Conservation (phyloP, 2,113 vertebrate genomes). For the Brachypteracias leptosomus region DNA sequence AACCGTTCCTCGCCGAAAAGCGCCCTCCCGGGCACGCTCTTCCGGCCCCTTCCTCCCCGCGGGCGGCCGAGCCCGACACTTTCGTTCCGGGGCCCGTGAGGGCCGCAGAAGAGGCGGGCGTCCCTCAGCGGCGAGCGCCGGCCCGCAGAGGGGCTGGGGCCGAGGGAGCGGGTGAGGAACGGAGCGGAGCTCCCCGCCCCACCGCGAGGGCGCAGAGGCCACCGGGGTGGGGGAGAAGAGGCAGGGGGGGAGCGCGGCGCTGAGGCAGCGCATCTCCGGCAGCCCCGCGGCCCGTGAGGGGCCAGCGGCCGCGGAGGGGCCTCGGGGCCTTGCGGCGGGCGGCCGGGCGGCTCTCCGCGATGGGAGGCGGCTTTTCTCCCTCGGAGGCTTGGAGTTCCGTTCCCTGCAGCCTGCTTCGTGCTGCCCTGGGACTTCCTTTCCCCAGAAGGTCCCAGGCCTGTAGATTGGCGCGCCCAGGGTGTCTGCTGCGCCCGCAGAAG, state of each 20-base stretch:
- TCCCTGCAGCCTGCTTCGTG: rapidly evolving
- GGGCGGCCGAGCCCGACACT: not conserved
- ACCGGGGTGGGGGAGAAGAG: not conserved
- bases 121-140: not conserved
- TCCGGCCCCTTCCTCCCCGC: not conserved
- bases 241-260: not conserved
- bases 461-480: rapidly evolving
- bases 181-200: not conserved
- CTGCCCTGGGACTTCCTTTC: not conserved
- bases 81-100: not conserved
- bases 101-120: not conserved
- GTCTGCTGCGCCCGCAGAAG: not conserved
- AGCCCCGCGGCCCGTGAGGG: not conserved
- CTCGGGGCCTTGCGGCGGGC: not conserved
- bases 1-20: not conserved
- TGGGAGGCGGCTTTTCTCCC: too few relatives aligned
- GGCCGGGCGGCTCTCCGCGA: not conserved
- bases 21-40: not conserved
- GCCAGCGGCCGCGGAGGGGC: too few relatives aligned
- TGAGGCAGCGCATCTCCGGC: not conserved
- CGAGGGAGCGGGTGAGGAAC: not conserved
- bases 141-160: not conserved
- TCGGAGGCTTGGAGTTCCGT: rapidly evolving
- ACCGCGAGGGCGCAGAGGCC: not conserved
- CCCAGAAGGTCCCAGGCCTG: rapidly evolving